Percentiles rank a stretch among this genome's conserved stretches.
Evolutionary conservation across 2,797 vertebrate species (phyloP).

Genomic region (Enteromius trimaculatus): DNA sequence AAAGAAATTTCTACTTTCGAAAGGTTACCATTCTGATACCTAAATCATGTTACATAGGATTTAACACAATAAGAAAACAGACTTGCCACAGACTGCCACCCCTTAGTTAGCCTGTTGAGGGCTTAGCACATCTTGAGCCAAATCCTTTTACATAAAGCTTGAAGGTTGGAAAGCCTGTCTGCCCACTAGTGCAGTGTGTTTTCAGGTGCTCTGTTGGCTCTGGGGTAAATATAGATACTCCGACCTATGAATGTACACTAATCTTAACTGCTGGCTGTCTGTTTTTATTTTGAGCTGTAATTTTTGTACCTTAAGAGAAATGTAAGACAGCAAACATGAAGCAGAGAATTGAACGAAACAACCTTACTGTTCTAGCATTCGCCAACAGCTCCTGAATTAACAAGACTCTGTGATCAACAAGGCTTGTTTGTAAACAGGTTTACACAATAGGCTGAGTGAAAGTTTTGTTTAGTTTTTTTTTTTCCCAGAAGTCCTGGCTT

Average conservation of each 20-base stretch:
- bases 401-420: slow-evolving; percentile 5
- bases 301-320: background rate
- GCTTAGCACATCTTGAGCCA: slow-evolving; percentile 32
- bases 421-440: slow-evolving; percentile 53
- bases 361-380: background rate
- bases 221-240: slow-evolving; percentile 33
- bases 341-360: background rate
- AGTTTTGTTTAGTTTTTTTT: background rate
- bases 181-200: slow-evolving; percentile 28
- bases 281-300: background rate
- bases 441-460: slow-evolving; percentile 40
- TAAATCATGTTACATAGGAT: background rate
- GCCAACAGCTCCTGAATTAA: slow-evolving; percentile 35
- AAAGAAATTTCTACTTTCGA: background rate
- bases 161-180: slow-evolving; percentile 20
- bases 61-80: background rate
- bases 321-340: background rate
- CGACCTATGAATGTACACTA: slow-evolving; percentile 9
- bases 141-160: slow-evolving; percentile 56
- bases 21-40: background rate
- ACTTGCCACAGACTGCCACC: background rate
- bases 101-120: slow-evolving; percentile 7
- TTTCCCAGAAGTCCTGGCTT: slow-evolving; percentile 48
- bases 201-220: slow-evolving; percentile 19
- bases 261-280: background rate